Percentiles rank a stretch among this genome's conserved stretches.
These are phyloP conservation scores for Acanthurus tractus DNA, from an alignment of 2,797 vertebrate species.

Conservation along the genomic window DNA sequence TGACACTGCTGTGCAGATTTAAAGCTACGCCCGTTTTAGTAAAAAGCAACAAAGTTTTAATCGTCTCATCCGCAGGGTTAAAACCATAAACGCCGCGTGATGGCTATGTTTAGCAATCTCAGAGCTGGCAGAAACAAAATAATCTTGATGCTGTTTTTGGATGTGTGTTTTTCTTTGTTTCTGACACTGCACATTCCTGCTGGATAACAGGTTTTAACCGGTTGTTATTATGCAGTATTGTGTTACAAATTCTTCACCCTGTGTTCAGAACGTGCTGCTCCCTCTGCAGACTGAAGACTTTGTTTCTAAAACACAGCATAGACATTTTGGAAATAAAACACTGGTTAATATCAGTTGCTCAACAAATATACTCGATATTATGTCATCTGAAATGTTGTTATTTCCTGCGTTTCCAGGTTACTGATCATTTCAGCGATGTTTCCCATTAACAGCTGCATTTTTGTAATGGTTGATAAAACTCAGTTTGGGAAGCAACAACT, in stretches of 20 bases:
- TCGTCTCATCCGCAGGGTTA: constrained; percentile 34
- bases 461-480: not conserved
- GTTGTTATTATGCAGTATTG: constrained; percentile 73
- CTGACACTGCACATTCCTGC: constrained; percentile 81
- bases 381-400: constrained; percentile 10
- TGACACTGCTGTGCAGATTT: constrained; percentile 25
- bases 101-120: constrained; percentile 70
- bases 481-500: no score
- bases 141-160: constrained; percentile 72
- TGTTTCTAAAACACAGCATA: constrained; percentile 49
- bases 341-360: not conserved
- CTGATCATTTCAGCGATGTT: not conserved
- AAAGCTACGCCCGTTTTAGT: constrained; percentile 44
- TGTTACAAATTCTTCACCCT: constrained; percentile 72
- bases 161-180: constrained; percentile 67
- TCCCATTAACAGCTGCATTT: not conserved
- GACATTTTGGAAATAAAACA: constrained; percentile 38
- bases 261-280: constrained; percentile 60
- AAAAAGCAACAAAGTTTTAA: constrained; percentile 55
- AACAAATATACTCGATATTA: constrained; percentile 21
- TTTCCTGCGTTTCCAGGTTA: not conserved
- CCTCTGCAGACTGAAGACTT: constrained; percentile 51
- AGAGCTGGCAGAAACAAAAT: constrained; percentile 67
- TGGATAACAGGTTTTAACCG: constrained; percentile 78
- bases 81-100: constrained; percentile 36